A percentile compares a stretch with the other conserved stretches of the same genome.
These are phyloP conservation scores for Antidorcas marsupialis DNA, from an alignment of 2,113 vertebrate species.

Conservation along the genomic window DNA sequence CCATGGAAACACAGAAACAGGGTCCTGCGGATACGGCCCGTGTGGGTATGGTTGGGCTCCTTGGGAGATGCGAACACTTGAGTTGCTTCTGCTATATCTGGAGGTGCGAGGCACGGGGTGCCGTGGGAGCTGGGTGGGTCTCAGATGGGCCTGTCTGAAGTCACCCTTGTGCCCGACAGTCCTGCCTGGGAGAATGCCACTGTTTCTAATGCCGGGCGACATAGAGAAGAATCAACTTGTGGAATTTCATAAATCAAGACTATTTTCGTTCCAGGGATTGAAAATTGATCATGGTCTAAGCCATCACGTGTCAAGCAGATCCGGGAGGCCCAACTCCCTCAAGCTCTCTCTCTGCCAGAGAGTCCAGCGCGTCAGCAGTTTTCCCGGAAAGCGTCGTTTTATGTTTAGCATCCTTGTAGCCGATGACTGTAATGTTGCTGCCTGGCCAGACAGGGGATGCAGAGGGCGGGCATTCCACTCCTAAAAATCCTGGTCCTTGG, in stretches of 20 bases:
- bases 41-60: background rate
- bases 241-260: background rate
- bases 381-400: conserved; percentile 46
- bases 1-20: fast-evolving
- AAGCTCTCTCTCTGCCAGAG: background rate
- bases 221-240: background rate
- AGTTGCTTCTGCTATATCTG: background rate
- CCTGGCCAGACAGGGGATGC: background rate
- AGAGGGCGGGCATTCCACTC: background rate
- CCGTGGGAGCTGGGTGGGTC: fast-evolving
- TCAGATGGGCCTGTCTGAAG: fast-evolving
- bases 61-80: fast-evolving
- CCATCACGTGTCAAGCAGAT: background rate
- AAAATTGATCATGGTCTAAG: background rate
- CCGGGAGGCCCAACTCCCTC: fast-evolving
- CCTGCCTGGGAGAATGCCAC: fast-evolving
- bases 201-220: fast-evolving
- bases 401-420: background rate
- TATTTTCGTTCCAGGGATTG: background rate
- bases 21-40: fast-evolving
- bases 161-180: fast-evolving
- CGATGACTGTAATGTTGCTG: background rate
- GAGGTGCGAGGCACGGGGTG: fast-evolving
- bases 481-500: background rate
- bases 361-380: conserved; percentile 38